Base-by-base conservation (phyloP, 2,888 invertebrate species). In the Coecobrya sp. region DNA sequence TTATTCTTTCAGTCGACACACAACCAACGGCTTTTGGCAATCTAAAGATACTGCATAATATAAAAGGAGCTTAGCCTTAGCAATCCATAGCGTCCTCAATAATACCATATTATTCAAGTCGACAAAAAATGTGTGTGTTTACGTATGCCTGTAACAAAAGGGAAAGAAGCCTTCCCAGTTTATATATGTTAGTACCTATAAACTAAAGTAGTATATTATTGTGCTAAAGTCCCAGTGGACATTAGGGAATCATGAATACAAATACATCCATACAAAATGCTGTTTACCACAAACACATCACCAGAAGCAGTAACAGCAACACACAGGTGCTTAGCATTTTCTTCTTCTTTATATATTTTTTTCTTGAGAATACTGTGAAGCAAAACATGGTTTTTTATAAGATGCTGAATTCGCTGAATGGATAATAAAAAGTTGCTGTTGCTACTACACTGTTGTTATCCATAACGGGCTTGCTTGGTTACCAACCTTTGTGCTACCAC, bases 221-320 rank as follows among this genome's bases (percentile, higher is more conserved):
- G 68, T 79, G 59, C 70, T 81, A 86, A 68, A 90, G 85, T 90
- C 90, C 90, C 90, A 65, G 85, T 90, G 90, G 90, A 90, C 90
- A 90, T 90, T 90, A 90, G 85, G 79, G 90, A 90, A 90, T 90
- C 89, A 89, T 89, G 89, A 89, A 89, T 89, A 89, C 89, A 89
- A 89, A 89, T 89, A 89, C 89, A 89, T 89, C 89, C 89, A 89
- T 89, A 89, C 81, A 89, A 89, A 89, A 89, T 89, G 89, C 89
- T 89, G 89, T 89, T 89, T 89, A 89, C 89, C 89, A 82, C 89
- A 89, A 89, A 89, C 89, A 89, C 89, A 88, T 81, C 81, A 89
- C 27, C 81, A 81, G 59, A 59, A 73, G 52, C 27, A 86, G 55
- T 52, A 45, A 70, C n/a, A 25, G 55, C 25, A 81, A 65, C 25